These are phyloP conservation scores for Luperina nickerlii DNA, from an alignment of 2,888 invertebrate species.

Conservation along the genomic window DNA sequence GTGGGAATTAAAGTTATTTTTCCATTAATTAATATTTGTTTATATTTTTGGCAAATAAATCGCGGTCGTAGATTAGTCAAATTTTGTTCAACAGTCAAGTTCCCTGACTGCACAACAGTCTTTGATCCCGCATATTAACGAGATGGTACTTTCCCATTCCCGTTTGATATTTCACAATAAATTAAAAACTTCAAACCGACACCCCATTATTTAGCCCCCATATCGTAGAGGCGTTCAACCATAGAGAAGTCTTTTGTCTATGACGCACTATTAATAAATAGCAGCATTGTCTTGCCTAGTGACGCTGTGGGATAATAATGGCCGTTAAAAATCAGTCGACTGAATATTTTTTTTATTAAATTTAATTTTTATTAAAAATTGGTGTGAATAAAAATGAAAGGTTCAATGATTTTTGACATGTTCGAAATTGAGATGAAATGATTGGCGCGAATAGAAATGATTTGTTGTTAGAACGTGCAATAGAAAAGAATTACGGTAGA, in stretches of 20 bases:
- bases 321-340: slow-evolving; percentile 47
- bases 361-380: not conserved
- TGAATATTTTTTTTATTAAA: slow-evolving; percentile 28
- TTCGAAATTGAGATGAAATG: slow-evolving; percentile 3
- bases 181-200: slow-evolving; percentile 55
- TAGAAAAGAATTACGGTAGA: not conserved
- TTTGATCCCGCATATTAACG: slow-evolving; percentile 28
- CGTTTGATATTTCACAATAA: slow-evolving; percentile 31
- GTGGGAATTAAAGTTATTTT: no score
- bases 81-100: not conserved
- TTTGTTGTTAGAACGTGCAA: not conserved
- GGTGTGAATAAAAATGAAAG: slow-evolving; percentile 19
- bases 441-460: slow-evolving; percentile 17
- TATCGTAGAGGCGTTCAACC: slow-evolving; percentile 71
- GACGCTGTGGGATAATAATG: slow-evolving; percentile 47
- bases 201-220: slow-evolving; percentile 65
- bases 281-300: slow-evolving; percentile 64
- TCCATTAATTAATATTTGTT: no score
- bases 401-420: slow-evolving; percentile 34
- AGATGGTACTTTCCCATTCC: slow-evolving; percentile 24
- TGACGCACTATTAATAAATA: slow-evolving; percentile 67
- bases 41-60: no score
- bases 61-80: not conserved
- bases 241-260: slow-evolving; percentile 72
- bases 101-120: not conserved